These are phyloP conservation scores for Gastracanthus pulcherrimus DNA, from an alignment of 2,888 invertebrate species.

Conservation along the genomic window DNA sequence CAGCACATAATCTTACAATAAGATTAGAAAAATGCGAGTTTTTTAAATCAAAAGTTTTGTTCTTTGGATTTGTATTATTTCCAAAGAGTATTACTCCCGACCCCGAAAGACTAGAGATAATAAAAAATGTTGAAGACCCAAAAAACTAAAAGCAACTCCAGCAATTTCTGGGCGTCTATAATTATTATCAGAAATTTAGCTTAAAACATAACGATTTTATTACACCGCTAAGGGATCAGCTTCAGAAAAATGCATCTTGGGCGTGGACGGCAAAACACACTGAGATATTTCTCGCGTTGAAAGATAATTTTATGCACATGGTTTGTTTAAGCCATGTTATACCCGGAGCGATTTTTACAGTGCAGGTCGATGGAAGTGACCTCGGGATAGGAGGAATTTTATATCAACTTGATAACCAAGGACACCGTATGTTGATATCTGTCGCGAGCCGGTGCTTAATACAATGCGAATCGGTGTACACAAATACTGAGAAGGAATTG, in stretches of 20 bases:
- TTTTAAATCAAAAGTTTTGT: not conserved
- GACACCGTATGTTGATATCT: not conserved
- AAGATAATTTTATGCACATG: not conserved
- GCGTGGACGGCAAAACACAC: not conserved
- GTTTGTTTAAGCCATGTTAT: not conserved
- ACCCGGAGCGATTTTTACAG: not conserved
- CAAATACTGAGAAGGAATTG: not conserved
- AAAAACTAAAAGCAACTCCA: not conserved
- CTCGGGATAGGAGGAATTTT: not conserved
- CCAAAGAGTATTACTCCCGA: not conserved
- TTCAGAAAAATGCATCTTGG: not conserved
- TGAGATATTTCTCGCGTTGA: not conserved
- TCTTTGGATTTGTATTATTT: not conserved
- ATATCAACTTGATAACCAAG: not conserved
- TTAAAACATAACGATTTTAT: too few species aligned
- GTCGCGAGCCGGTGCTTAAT: not conserved
- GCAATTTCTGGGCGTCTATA: not conserved
- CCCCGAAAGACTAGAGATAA: not conserved
- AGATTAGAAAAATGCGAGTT: conserved; percentile 49
- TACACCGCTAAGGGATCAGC: not conserved
- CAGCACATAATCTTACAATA: conserved; percentile 60
- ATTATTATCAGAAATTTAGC: not conserved
- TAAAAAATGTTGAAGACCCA: not conserved
- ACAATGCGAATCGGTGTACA: not conserved
- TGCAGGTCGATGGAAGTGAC: not conserved